These are phyloP conservation scores for Polydrusus pterygomalis DNA, from an alignment of 2,888 invertebrate species.

Conservation along the genomic window DNA sequence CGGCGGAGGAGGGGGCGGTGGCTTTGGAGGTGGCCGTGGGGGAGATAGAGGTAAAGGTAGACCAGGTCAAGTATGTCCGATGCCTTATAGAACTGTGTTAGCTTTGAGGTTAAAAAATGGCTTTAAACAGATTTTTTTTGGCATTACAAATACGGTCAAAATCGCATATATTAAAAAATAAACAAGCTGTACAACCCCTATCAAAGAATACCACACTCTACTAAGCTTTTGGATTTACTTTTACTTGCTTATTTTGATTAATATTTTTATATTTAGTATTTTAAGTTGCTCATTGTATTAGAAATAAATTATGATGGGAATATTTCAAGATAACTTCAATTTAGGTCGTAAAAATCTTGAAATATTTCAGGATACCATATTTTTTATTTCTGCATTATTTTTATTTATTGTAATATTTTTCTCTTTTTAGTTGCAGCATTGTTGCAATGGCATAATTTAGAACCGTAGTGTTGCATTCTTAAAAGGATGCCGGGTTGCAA, in stretches of 20 bases:
- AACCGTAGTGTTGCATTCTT: conserved; percentile 2
- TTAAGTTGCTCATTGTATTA: neutral
- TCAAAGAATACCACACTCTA: conserved; percentile 30
- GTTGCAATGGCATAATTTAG: neutral
- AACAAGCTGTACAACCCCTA: neutral
- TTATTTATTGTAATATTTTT: neutral
- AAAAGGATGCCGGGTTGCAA: conserved; percentile 9
- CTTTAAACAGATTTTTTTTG: no score
- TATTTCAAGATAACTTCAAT: no score
- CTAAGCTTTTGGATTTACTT: conserved; percentile 38
- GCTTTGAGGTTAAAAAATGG: conserved; percentile 17
- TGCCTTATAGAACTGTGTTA: conserved; percentile 26
- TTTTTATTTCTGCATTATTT: neutral
- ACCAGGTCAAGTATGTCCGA: conserved; percentile 34
- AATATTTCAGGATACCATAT: neutral
- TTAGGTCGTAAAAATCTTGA: neutral
- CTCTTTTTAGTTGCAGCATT: conserved; percentile 2
- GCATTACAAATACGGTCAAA: neutral
- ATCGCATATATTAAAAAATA: neutral
- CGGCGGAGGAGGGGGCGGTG: conserved; percentile 72
- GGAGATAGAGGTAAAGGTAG: conserved; percentile 64
- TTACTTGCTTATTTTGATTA: conserved; percentile 1
- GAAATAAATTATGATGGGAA: no score
- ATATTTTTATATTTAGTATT: neutral
- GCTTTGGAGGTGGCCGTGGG: conserved; percentile 72